phyloP scores from a whole-genome alignment of 2,888 invertebrate species.

The Perizoma flavofasciatum region DNA sequence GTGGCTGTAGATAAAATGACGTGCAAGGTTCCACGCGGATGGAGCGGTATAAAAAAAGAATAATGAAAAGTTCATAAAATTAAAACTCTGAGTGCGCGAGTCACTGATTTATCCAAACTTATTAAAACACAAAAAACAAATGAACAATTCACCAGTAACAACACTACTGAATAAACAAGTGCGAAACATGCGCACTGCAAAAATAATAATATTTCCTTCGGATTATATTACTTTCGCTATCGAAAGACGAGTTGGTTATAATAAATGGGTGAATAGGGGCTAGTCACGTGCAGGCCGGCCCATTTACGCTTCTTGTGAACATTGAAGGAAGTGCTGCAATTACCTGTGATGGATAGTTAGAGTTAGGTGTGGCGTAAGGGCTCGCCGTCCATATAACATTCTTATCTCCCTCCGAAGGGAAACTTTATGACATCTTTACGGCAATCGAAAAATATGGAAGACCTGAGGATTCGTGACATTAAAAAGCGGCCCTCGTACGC shows the following conservation, averaged over 20 bases:
- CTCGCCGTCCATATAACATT: constrained; percentile 72
- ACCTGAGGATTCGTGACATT: constrained; percentile 66
- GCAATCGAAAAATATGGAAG: constrained; percentile 74
- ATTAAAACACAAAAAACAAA: no score
- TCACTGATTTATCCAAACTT: no score
- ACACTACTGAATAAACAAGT: no score
- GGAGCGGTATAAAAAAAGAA: no score
- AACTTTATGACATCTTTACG: constrained; percentile 78
- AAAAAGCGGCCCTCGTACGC: constrained; percentile 57
- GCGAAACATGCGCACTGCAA: no score
- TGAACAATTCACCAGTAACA: no score
- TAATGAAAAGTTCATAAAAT: no score
- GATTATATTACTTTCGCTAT: constrained; percentile 46
- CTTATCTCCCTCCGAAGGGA: constrained; percentile 72
- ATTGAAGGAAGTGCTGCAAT: constrained; percentile 74
- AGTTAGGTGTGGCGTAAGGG: constrained; percentile 71
- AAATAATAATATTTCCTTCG: no score
- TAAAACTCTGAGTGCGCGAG: no score
- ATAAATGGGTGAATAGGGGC: constrained; percentile 67
- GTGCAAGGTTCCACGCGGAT: no score
- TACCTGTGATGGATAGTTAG: constrained; percentile 75
- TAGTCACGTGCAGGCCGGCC: constrained; percentile 72
- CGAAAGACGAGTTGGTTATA: constrained; percentile 55
- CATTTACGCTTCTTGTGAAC: constrained; percentile 75
- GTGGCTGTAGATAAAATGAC: no score